Base-by-base conservation (phyloP, 2,113 vertebrate species). In the Vidua chalybeata region DNA sequence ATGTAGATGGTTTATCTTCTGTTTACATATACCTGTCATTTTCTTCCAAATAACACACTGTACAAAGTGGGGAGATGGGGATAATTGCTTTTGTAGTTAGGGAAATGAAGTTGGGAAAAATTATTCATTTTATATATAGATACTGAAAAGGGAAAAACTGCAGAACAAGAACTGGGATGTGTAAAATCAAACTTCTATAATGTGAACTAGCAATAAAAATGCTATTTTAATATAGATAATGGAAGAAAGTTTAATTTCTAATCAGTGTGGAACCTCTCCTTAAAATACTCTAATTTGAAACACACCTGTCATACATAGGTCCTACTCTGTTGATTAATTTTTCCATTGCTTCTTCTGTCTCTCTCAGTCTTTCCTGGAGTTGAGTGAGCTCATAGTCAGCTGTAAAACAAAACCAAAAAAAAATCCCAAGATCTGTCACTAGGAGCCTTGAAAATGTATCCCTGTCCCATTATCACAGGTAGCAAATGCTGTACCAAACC, bases 321-420 rank as follows among this genome's bases (percentile, higher is more conserved):
- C 98, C 98, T 66, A 98, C 98, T 79, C 97, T 98, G 74, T 97
- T 99, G 84, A 99, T 99, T 23, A 99, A 98, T 85, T 98, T 99
- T 98, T 99, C 99, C 98, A 99, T 99, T 84, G 99, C 98, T 96
- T 98, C 96, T 97, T 99, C 99, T 1, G 99, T 99, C 91, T 99
- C 99, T 86, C 97, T 98, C 94, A 99, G 97, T 95, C 99, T 99
- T 96, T 99, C 99, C 97, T 99, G 99, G 62, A 99, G 98, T 93
- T 99, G 99, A 66, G 97, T 92, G 87, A 99, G 98, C 86, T 99
- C 98, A 88, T 98, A 99, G 95, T 99, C 99, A 67, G 99, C 99
- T 99, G 94, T 74, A 97, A 98, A 93, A 86, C 27, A 94, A 86
- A 54, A 61, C 30, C 55, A 48, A 35, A 35, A 35, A 85, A 7